phyloP scores from a whole-genome alignment of 1,140 invertebrate species.

The Bombus confusus region DNA sequence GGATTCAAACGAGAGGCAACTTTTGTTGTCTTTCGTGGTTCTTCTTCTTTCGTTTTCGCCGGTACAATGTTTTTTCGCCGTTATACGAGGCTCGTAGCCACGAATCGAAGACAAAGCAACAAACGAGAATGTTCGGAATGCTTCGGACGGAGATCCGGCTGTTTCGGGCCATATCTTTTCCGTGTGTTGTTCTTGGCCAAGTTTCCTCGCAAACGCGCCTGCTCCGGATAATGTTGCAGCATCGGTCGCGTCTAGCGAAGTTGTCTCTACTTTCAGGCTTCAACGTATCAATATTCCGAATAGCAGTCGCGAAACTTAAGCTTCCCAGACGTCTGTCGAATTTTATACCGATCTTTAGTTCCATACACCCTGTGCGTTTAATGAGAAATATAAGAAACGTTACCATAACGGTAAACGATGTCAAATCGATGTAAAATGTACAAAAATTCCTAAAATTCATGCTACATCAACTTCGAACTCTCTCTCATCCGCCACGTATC shows the following conservation, averaged over 20 bases:
- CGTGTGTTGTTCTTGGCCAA: slow-evolving; percentile 2
- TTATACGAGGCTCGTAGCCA: neutral
- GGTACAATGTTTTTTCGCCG: neutral
- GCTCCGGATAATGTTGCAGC: neutral
- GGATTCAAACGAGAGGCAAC: neutral
- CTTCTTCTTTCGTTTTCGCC: neutral
- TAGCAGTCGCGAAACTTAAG: neutral
- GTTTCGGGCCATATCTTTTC: neutral
- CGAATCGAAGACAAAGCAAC: slow-evolving; percentile 12
- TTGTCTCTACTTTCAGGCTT: neutral
- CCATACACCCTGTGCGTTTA: too few relatives aligned
- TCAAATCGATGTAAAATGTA: too few relatives aligned
- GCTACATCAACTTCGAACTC: too few relatives aligned
- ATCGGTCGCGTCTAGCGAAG: neutral
- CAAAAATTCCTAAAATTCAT: too few relatives aligned
- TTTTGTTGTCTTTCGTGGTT: neutral
- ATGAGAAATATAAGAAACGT: too few relatives aligned
- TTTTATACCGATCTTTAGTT: too few relatives aligned
- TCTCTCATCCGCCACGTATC: too few relatives aligned
- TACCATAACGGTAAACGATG: too few relatives aligned
- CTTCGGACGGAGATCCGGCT: neutral
- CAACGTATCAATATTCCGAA: neutral
- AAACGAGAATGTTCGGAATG: neutral
- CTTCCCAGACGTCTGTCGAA: too few relatives aligned
- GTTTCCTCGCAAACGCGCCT: slow-evolving; percentile 2